Base-by-base conservation (phyloP, 2,888 invertebrate genomes). In the Gymnosoma rotundatum region DNA sequence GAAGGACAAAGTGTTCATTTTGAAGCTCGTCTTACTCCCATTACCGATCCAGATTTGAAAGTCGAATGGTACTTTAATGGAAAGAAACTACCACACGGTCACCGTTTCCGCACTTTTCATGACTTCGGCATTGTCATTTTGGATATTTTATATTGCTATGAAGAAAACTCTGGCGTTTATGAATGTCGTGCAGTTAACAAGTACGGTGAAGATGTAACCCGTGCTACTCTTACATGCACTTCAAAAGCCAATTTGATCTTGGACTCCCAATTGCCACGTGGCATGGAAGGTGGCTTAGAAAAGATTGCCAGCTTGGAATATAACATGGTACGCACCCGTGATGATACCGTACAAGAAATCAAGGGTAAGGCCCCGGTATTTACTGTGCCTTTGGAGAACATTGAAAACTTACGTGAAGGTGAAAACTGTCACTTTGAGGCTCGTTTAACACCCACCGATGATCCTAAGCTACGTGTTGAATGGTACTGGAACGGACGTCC, bases 21-120 rank as follows among this genome's bases (percentile, higher is more conserved):
- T 88, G 97, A 99, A 93, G 98, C 98, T 21, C 95, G 97, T 88
- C 94, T 99, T 69, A 96, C 97, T 32, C 99, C 99, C 0, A 95
- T 98, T 32, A 97, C 97, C 81, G 99, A 99, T 93, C 98, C 99
- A 6, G 97, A 98, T 88, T 94, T 99, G 86, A 96, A 95, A 87
- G 98, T 98, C 20, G 98, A 98, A 92, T 98, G 98, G 98, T 97
- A 96, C 92, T 97, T 97, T 91, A 97, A 98, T 90, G 98, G 97
- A 83, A 96, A 97, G 92, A 98, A 97, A 91, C 93, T 98, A 88
- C 97, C 97, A 1, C 96, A 97, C 93, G 99, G 99, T 69, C 98
- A 99, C 92, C 95, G 99, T 87, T 99, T 98, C 92, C 95, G 98
- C 88, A 98, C 98, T 75, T 98, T 98, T 96, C 98, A 98, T 90